These are phyloP conservation scores for Natrix natrix DNA, from an alignment of 2,797 vertebrate species.

Conservation along the genomic window DNA sequence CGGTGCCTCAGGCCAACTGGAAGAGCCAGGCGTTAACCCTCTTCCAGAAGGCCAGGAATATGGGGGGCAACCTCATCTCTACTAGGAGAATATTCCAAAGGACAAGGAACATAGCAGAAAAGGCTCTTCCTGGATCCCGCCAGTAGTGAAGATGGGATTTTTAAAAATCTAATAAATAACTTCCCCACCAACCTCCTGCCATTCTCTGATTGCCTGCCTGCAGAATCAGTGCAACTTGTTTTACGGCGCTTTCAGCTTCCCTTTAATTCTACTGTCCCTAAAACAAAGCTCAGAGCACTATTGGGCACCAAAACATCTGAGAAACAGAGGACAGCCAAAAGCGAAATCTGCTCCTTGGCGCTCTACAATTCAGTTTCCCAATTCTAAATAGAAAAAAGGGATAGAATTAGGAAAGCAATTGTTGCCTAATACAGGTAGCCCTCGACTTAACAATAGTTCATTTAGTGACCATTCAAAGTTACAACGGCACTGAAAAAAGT, in stretches of 20 bases:
- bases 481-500: too few species aligned
- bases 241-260: not conserved
- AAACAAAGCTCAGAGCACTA: not conserved
- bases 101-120: not conserved
- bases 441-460: too few species aligned
- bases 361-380: not conserved
- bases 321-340: not conserved
- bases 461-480: too few species aligned
- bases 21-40: not conserved
- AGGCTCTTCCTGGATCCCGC: too few species aligned
- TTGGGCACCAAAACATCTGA: not conserved
- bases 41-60: too few species aligned
- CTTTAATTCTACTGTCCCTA: not conserved
- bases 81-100: not conserved
- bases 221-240: not conserved
- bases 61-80: not conserved
- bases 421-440: not conserved
- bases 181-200: not conserved
- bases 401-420: not conserved
- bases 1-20: not conserved
- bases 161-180: not conserved
- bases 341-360: not conserved
- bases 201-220: not conserved
- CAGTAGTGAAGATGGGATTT: not conserved
- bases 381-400: not conserved